Evolutionary conservation across 2,888 invertebrate genomes (phyloP).

Genomic region (Patella pellucida): DNA sequence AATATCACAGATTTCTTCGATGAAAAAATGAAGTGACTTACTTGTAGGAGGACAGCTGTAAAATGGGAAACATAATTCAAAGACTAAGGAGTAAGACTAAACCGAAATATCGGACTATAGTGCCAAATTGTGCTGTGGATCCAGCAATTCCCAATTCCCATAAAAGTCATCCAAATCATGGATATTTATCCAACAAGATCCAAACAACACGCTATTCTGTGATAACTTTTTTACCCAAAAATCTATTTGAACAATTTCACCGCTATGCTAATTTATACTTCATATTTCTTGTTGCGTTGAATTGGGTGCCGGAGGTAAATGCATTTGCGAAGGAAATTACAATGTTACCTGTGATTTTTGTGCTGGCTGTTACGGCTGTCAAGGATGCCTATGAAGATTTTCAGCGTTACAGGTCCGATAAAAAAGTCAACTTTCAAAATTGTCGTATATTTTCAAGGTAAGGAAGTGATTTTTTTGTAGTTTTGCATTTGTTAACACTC

Average conservation of each 20-base stretch:
- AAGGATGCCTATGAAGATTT: constrained; percentile 96
- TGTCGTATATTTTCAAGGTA: constrained; percentile 93
- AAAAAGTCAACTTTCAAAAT: constrained; percentile 91
- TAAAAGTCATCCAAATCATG: constrained; percentile 59
- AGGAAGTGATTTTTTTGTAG: constrained; percentile 66
- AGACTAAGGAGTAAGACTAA: constrained; percentile 35
- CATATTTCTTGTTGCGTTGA: constrained; percentile 93
- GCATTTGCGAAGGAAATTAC: constrained; percentile 96
- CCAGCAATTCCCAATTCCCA: constrained; percentile 35
- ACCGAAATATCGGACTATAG: constrained; percentile 49
- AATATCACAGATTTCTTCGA: too few species aligned
- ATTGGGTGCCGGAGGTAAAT: constrained; percentile 90
- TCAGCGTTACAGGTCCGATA: constrained; percentile 89
- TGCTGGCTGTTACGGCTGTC: constrained; percentile 91
- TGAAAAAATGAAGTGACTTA: too few species aligned
- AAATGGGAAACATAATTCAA: constrained; percentile 55
- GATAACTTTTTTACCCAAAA: constrained; percentile 94
- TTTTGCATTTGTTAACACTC: too few species aligned
- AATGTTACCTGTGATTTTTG: constrained; percentile 94
- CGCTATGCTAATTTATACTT: constrained; percentile 98
- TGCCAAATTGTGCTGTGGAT: constrained; percentile 54
- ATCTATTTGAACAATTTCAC: constrained; percentile 97
- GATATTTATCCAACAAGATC: constrained; percentile 53
- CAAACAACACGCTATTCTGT: constrained; percentile 82
- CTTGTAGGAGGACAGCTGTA: not conserved